Percentiles rank a stretch among this genome's conserved stretches.
Evolutionary conservation across 53 echinoderm and acorn worm genomes (phyloP).

Genomic region (Paracentrotus lividus): DNA sequence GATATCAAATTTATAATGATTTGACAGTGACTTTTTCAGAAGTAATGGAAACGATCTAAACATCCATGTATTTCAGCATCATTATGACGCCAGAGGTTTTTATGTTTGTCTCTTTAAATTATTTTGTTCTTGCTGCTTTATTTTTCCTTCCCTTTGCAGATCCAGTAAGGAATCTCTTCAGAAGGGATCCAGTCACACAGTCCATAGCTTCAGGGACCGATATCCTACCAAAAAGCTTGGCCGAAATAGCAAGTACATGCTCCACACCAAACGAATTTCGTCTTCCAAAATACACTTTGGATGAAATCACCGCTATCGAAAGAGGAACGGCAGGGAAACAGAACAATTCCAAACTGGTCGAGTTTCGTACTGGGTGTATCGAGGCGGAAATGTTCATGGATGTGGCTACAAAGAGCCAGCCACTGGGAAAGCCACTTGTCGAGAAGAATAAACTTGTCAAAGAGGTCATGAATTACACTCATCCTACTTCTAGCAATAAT

Average conservation of each 20-base stretch:
- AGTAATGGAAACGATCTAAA: too few species aligned
- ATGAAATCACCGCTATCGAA: background rate
- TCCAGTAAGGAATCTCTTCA: too few species aligned
- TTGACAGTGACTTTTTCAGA: too few species aligned
- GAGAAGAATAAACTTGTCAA: background rate
- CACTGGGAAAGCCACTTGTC: background rate
- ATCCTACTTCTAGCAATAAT: background rate
- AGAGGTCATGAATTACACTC: background rate
- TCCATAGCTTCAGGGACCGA: background rate
- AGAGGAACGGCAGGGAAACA: background rate
- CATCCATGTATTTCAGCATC: too few species aligned
- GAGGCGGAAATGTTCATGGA: background rate
- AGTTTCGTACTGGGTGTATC: background rate
- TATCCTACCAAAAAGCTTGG: background rate
- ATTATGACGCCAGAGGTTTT: too few species aligned
- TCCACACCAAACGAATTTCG: background rate
- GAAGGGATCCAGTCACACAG: too few species aligned
- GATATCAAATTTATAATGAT: too few species aligned
- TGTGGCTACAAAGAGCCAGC: background rate
- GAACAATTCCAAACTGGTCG: background rate
- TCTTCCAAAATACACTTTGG: background rate
- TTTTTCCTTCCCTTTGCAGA: too few species aligned
- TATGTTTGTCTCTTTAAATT: too few species aligned
- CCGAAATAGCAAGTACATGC: background rate
- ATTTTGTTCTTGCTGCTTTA: too few species aligned